phyloP scores from a whole-genome alignment of 2,888 invertebrate genomes.

The Ditula angustiorana region DNA sequence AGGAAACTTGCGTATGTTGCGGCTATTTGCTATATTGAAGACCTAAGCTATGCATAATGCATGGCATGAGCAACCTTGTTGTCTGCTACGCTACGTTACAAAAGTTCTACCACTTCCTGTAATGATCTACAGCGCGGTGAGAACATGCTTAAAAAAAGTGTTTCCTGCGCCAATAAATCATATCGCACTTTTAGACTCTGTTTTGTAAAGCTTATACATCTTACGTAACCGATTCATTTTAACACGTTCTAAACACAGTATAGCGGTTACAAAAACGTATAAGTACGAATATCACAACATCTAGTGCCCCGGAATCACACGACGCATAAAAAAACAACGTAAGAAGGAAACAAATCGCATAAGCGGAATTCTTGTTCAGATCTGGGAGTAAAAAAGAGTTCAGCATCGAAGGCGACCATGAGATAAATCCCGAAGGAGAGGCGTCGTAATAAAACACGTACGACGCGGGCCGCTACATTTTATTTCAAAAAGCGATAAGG shows the following conservation, averaged over 20 bases:
- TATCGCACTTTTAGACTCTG: constrained; percentile 3
- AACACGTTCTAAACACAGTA: constrained; percentile 24
- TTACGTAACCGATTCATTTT: constrained; percentile 20
- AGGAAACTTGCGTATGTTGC: constrained; percentile 38
- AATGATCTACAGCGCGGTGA: constrained; percentile 12
- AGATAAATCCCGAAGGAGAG: constrained; percentile 82
- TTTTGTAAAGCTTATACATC: constrained; percentile 10
- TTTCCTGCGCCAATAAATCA: constrained; percentile 6
- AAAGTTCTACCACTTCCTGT: constrained; percentile 23
- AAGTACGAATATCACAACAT: constrained; percentile 31
- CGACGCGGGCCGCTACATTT: constrained; percentile 80
- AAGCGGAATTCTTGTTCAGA: constrained; percentile 68
- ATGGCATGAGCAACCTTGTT: constrained; percentile 27
- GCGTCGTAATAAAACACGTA: constrained; percentile 83
- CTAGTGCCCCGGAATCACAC: constrained; percentile 41
- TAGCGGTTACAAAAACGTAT: constrained; percentile 11
- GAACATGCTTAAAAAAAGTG: constrained; percentile 8
- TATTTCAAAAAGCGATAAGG: constrained; percentile 85
- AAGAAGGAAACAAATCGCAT: constrained; percentile 63
- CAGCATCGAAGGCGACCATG: constrained; percentile 59
- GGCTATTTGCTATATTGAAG: constrained; percentile 36
- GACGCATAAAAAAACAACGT: constrained; percentile 54
- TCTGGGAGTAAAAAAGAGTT: constrained; percentile 64
- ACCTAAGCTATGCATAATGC: constrained; percentile 30
- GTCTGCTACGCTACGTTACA: constrained; percentile 22